Evolutionary conservation across 2,888 invertebrate species (phyloP).

Genomic region (Tethea ocularis): DNA sequence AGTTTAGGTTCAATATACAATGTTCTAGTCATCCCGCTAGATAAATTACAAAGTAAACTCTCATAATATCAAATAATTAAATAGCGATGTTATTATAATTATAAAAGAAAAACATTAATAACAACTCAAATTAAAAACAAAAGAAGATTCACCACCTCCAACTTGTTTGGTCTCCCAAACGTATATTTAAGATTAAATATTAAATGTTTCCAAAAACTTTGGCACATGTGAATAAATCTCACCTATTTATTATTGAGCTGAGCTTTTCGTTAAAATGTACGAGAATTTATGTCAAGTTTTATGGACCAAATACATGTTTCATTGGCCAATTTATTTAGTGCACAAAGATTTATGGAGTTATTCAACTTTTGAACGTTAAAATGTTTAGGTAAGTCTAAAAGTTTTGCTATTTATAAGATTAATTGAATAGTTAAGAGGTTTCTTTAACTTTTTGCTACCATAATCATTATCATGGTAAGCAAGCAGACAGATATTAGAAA

Average conservation of each 20-base stretch:
- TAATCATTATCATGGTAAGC: no score
- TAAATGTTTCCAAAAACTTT: not conserved
- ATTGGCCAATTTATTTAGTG: slow-evolving; percentile 1
- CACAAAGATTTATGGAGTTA: not conserved
- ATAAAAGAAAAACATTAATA: no score
- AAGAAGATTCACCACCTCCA: no score
- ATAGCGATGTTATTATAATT: no score
- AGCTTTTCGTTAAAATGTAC: slow-evolving; percentile 1
- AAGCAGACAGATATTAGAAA: no score
- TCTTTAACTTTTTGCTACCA: not conserved
- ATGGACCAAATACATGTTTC: not conserved
- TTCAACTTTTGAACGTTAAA: not conserved
- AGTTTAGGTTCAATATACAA: no score
- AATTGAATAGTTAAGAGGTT: not conserved
- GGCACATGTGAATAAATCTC: not conserved
- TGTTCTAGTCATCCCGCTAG: no score
- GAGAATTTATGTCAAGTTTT: not conserved
- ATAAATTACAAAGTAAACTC: no score
- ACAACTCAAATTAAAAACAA: no score
- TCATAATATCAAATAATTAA: no score
- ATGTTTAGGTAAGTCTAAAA: not conserved
- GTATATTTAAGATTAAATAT: not conserved
- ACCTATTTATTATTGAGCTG: slow-evolving; percentile 3
- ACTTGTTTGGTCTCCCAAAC: not conserved
- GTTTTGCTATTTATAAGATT: not conserved